Base-by-base conservation (phyloP, 2,113 vertebrate genomes). In the Copsychus sechellarum region DNA sequence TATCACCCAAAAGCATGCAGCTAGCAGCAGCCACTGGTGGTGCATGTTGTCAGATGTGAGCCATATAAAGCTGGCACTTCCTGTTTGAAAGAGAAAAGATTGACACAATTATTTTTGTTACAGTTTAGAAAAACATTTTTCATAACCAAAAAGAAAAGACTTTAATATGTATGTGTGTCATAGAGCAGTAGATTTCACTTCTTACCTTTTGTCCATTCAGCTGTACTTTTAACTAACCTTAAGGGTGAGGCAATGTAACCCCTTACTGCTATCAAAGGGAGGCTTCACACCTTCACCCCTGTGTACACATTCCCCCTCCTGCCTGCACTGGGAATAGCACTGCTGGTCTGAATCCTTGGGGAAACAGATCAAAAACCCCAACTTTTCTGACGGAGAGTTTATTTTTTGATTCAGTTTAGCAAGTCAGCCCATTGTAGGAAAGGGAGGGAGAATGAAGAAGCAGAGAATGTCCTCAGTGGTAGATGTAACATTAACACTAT, bases 1-100 rank as follows among this genome's bases (percentile, higher is more conserved):
- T 96, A 99, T 97, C 96, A 99, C 99, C 99, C 99, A 99, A 95
- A 99, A 99, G 96, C 99, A 99, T 58, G 98, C 99, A 80, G 99
- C 98, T 87, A 99, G 97, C 96, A 99, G 98, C 96, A 99, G 98
- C 99, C 99, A 99, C 97, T 98, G 99, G 95, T 99, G 99, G 97
- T 99, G 99, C 99, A 99, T 99, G 97, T 97, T 99, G 98, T 97
- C 97, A 95, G 73, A 81, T 21, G 21, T 33, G 83, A 96, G 97
- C 97, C 98, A 98, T 97, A 95, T 96, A 97, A 94, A 94, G 65
- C 17, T 40, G 74, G 67, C 56, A 50, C 79, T 93, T 92, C 97
- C 98, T 98, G 94, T 72, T 85, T 67, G 82, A 96, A 97, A 97
- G 92, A 87, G 61, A 51, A 97, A 90, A 94, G 14, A 88, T 60